phyloP scores from a whole-genome alignment of 2,113 vertebrate genomes.

The Lepisosteus oculatus region DNA sequence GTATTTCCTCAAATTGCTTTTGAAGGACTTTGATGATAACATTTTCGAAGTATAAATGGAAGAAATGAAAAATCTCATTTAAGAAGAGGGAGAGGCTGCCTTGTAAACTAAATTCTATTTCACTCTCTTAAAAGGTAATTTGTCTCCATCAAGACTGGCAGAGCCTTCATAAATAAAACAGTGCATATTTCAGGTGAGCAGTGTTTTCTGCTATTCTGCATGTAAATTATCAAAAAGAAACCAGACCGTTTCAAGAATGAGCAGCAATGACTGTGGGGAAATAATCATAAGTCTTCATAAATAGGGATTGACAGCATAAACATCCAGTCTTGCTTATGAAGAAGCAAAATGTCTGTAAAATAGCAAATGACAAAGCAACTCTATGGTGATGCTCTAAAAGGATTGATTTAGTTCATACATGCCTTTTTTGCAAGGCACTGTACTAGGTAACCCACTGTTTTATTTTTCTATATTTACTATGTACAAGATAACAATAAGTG shows the following conservation, averaged over 20 bases:
- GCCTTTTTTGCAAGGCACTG: no score
- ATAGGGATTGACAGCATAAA: background rate
- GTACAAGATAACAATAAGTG: no score
- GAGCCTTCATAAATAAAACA: conserved; percentile 70
- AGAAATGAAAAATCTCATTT: conserved; percentile 67
- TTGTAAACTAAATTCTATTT: conserved; percentile 78
- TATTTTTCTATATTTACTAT: no score
- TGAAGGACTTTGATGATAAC: conserved; percentile 68
- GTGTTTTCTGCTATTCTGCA: conserved; percentile 31
- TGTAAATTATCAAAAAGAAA: conserved; percentile 39
- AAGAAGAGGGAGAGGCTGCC: conserved; percentile 56
- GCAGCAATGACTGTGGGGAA: background rate
- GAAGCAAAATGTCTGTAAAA: no score
- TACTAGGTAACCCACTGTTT: no score
- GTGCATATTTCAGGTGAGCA: conserved; percentile 58
- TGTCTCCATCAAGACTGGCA: conserved; percentile 63
- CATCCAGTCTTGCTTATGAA: no score
- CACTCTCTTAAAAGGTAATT: conserved; percentile 75
- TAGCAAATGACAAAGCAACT: no score
- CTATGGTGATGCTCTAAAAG: no score
- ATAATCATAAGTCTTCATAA: background rate
- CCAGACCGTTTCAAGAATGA: background rate
- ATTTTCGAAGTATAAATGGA: conserved; percentile 62
- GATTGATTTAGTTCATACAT: no score
- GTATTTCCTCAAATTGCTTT: conserved; percentile 51